Evolutionary conservation across 2,797 vertebrate genomes (phyloP).

Genomic region (Saxicola maurus): DNA sequence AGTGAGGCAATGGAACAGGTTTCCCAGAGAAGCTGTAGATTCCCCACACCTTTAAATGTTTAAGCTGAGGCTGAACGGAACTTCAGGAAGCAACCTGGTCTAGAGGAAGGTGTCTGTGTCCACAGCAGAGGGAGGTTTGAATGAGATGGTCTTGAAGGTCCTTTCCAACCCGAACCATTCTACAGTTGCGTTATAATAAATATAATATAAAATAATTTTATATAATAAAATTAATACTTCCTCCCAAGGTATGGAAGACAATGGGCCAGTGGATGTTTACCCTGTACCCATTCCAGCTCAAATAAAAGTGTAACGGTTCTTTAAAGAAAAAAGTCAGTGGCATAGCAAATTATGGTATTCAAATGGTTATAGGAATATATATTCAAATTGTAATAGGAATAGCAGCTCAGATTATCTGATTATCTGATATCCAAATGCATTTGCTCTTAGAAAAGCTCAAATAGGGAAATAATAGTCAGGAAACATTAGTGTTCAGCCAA

Average conservation of each 20-base stretch:
- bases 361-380: too few relatives aligned
- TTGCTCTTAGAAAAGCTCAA: background rate
- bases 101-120: background rate
- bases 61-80: rapidly evolving
- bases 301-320: background rate
- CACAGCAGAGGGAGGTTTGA: rapidly evolving
- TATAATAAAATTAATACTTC: background rate
- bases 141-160: background rate
- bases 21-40: background rate
- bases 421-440: background rate
- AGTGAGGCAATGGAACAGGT: background rate
- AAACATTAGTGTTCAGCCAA: background rate
- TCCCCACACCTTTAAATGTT: background rate
- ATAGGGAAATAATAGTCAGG: background rate
- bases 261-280: background rate
- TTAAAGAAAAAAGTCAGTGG: background rate
- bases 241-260: background rate
- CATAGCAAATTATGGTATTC: background rate
- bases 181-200: background rate
- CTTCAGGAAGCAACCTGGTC: background rate
- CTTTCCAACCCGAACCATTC: background rate
- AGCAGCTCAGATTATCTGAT: background rate
- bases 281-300: background rate
- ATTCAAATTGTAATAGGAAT: background rate
- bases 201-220: too few relatives aligned